Conservation (phyloP, 2,888 invertebrate genomes). For the Drosophila ustulata region DNA sequence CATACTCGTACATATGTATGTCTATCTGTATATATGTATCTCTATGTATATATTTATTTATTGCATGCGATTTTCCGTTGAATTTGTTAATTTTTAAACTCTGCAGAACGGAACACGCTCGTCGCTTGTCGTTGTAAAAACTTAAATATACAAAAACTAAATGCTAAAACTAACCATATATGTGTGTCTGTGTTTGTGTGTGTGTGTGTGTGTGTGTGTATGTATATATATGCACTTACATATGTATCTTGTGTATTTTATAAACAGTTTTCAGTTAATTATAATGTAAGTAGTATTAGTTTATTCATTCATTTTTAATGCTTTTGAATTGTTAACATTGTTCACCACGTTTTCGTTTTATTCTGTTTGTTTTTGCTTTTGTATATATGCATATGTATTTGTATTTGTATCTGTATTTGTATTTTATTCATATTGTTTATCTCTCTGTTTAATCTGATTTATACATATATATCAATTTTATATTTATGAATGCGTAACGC, state of each 20-base stretch:
- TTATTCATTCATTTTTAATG: conserved; percentile 70
- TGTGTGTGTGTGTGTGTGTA: conserved; percentile 28
- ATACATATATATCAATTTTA: conserved; percentile 20
- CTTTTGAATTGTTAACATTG: conserved; percentile 80
- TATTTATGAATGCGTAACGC: conserved; percentile 72
- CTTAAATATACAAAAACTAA: conserved; percentile 77
- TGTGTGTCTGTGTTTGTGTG: conserved; percentile 42
- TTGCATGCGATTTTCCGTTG: conserved; percentile 50
- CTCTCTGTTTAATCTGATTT: conserved; percentile 24
- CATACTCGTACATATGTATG: conserved; percentile 30
- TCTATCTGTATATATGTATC: not conserved
- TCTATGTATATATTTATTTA: conserved; percentile 26
- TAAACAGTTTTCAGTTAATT: conserved; percentile 69
- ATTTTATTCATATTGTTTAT: conserved; percentile 47
- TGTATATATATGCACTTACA: conserved; percentile 37
- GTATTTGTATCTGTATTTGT: conserved; percentile 46
- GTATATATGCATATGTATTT: conserved; percentile 48
- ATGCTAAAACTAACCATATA: conserved; percentile 75
- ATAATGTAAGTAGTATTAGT: conserved; percentile 64
- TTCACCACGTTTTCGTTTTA: conserved; percentile 70
- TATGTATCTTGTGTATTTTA: conserved; percentile 56
- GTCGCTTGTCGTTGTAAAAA: conserved; percentile 67
- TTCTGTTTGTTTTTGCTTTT: conserved; percentile 22
- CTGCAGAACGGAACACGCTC: conserved; percentile 55
- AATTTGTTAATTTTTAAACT: conserved; percentile 53